phyloP scores from a whole-genome alignment of 2,888 invertebrate genomes.

The Lithophane socia region DNA sequence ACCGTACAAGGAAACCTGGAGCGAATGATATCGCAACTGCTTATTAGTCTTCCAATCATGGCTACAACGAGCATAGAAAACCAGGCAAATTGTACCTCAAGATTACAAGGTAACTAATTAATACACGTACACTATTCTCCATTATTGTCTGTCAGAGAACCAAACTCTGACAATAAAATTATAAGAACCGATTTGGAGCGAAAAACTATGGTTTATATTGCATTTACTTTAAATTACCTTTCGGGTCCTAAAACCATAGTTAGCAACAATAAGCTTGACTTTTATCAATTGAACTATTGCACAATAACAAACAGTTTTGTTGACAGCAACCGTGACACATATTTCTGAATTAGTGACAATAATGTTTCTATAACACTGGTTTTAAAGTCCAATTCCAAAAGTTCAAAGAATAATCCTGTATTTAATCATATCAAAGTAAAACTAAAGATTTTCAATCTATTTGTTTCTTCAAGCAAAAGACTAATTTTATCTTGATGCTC shows the following conservation, averaged over 20 bases:
- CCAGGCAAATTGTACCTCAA: conserved; percentile 23
- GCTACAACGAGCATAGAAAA: conserved; percentile 37
- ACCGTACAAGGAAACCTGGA: conserved; percentile 66
- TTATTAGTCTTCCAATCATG: conserved; percentile 39
- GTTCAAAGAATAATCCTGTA: neutral
- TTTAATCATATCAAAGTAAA: conserved; percentile 21
- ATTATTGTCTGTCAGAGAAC: neutral
- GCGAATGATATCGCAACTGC: conserved; percentile 38
- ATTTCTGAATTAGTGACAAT: conserved; percentile 16
- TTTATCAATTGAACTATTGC: conserved; percentile 8
- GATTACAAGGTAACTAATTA: conserved; percentile 17
- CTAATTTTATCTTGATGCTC: conserved; percentile 50
- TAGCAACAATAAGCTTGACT: conserved; percentile 2
- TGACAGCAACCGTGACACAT: conserved; percentile 30
- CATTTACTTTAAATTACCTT: neutral
- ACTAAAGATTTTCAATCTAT: conserved; percentile 29
- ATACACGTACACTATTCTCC: neutral
- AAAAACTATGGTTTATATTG: neutral
- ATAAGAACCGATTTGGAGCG: too few relatives aligned
- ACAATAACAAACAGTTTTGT: conserved; percentile 25
- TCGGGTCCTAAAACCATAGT: neutral
- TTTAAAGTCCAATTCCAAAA: neutral
- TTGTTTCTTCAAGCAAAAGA: conserved; percentile 36
- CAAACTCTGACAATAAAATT: too few relatives aligned
- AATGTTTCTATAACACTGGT: neutral